A percentile compares a stretch with the other conserved stretches of the same genome.
Evolutionary conservation across 2,888 invertebrate genomes (phyloP).

Genomic region (Ornithoptera alexandrae): DNA sequence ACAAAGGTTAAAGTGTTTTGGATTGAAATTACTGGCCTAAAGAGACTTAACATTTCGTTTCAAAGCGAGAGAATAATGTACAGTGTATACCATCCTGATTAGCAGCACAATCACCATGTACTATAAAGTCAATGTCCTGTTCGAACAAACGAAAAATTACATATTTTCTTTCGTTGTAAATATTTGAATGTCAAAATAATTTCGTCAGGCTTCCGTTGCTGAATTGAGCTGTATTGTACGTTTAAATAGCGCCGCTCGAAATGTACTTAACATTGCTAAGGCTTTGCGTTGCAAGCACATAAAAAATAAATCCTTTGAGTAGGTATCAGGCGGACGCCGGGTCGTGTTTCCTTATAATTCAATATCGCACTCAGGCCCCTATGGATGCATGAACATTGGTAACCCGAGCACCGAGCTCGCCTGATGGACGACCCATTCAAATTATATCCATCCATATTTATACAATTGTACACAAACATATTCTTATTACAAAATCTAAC

Average conservation of each 20-base stretch:
- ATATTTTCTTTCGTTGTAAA: neutral
- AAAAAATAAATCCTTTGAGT: slow-evolving; percentile 26
- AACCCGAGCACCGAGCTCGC: slow-evolving; percentile 40
- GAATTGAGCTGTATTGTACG: neutral
- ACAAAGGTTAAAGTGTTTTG: too few species aligned
- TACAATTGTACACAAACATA: neutral
- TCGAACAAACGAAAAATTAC: neutral
- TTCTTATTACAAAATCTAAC: neutral
- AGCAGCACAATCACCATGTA: too few species aligned
- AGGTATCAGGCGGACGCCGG: slow-evolving; percentile 44
- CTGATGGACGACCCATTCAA: slow-evolving; percentile 34
- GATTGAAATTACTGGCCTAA: too few species aligned
- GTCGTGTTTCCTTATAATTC: slow-evolving; percentile 49
- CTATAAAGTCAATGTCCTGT: too few species aligned
- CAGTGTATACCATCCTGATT: too few species aligned
- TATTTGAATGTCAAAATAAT: neutral
- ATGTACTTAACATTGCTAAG: slow-evolving; percentile 18
- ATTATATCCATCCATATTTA: slow-evolving; percentile 14
- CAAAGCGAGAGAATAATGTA: too few species aligned
- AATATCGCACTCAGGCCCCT: slow-evolving; percentile 41
- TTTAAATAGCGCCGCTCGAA: neutral
- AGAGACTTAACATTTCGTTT: too few species aligned
- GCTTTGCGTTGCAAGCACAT: slow-evolving; percentile 17
- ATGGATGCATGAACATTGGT: slow-evolving; percentile 48
- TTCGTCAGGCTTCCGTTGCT: neutral